These are phyloP conservation scores for Nibea coibor DNA, from an alignment of 2,113 vertebrate genomes.

Conservation along the genomic window DNA sequence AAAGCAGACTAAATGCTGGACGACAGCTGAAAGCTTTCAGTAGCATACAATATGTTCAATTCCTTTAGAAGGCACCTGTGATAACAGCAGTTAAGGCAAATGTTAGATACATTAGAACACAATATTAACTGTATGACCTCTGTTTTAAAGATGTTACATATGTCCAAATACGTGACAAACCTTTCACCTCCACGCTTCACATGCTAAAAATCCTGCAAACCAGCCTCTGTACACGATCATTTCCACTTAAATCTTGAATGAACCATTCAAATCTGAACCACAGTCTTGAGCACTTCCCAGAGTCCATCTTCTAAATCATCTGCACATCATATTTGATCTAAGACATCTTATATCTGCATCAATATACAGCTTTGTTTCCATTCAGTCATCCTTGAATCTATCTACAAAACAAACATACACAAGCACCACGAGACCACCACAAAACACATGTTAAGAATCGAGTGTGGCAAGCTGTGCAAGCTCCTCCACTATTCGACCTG, in stretches of 20 bases:
- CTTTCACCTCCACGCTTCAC: conserved; percentile 9
- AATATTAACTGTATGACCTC: conserved; percentile 7
- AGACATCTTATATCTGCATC: neutral
- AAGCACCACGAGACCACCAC: neutral
- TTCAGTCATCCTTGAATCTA: conserved; percentile 6
- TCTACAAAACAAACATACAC: conserved; percentile 21
- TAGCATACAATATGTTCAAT: conserved; percentile 38
- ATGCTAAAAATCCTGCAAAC: conserved; percentile 18
- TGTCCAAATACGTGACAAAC: neutral
- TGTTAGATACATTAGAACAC: conserved; percentile 31
- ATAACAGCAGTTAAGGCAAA: conserved; percentile 63
- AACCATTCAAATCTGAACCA: neutral
- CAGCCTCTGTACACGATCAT: neutral
- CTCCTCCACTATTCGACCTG: conserved; percentile 25
- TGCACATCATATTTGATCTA: neutral
- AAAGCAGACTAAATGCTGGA: conserved; percentile 20
- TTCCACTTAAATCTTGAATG: neutral
- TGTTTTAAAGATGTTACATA: neutral
- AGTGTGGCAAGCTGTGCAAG: neutral
- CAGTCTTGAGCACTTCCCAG: conserved; percentile 5
- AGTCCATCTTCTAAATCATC: conserved; percentile 12
- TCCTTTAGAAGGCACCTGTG: conserved; percentile 41
- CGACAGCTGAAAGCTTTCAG: conserved; percentile 36
- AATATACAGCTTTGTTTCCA: neutral
- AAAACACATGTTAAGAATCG: neutral